These are phyloP conservation scores for Chionomys nivalis DNA, from an alignment of 2,113 vertebrate genomes.

Conservation along the genomic window DNA sequence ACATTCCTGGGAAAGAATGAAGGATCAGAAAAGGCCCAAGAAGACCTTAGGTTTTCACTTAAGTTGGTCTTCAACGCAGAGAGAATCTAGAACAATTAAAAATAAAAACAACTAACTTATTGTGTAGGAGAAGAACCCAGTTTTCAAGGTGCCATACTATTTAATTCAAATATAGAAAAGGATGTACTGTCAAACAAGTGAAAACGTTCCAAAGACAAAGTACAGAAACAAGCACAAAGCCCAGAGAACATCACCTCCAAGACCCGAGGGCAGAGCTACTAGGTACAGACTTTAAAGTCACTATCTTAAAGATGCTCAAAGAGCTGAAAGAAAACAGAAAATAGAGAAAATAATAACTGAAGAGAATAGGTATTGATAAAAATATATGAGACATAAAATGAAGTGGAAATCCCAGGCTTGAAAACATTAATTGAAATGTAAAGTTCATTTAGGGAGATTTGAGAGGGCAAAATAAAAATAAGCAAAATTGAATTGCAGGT, in stretches of 20 bases:
- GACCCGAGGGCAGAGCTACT: not conserved
- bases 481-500: not conserved
- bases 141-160: not conserved
- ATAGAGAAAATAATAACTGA: not conserved
- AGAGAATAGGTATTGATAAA: not conserved
- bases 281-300: not conserved
- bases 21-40: not conserved
- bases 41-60: not conserved
- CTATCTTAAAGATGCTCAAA: not conserved
- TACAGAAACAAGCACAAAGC: not conserved
- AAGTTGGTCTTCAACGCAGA: not conserved
- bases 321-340: not conserved
- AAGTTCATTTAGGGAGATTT: not conserved
- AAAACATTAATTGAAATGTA: not conserved
- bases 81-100: not conserved
- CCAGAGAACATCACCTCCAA: not conserved
- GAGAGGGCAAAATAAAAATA: not conserved
- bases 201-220: not conserved
- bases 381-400: not conserved
- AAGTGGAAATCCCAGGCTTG: not conserved
- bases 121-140: not conserved
- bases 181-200: not conserved
- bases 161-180: not conserved
- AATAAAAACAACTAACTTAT: not conserved
- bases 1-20: not conserved